Evolutionary conservation across 2,113 vertebrate genomes (phyloP), one percentile per base, ranked within the genome.

Genomic region (Sceloporus tristichus): DNA sequence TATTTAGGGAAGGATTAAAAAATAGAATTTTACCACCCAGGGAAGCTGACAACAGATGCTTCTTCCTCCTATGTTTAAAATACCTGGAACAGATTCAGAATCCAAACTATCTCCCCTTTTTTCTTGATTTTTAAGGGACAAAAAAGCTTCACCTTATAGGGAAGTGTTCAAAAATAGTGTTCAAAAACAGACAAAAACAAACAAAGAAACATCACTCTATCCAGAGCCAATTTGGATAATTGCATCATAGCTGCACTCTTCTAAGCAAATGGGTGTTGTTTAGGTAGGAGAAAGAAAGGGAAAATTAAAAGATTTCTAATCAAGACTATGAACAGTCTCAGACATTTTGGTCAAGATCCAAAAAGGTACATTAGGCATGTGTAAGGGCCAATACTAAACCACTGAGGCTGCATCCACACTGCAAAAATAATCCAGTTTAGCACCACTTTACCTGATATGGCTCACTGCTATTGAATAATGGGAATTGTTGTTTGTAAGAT

Each of bases 1-100:
- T 4, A 18, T 18, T 11, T 48, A 9, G 77, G 59, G n/a, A 84
- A 1, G 19, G 56, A 85, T 77, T 7, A 7, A 54, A 84, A 77
- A 48, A 5, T 86, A 6, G 27, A 87, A 3, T 16, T 5, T 16
- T 70, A 70, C n/a, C 66, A 85, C 65, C 23, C 34, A 66, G 11
- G 78, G 53, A 29, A 68, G 76, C 81, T 70, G 38, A 84, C 79
- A 90, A 83, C 23, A 14, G 16, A 56, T 80, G 21, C n/a, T 90
- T 87, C 18, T 62, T 62, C 56, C 9, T 87, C 1, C 5, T 85
- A 53, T 0, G 0, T 9, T 56, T 62, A 62, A 87, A 84, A 85
- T 92, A 88, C 82, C 27, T 84, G 34, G 82, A 70, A 90, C 85
- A 10, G 21, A 92, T 48, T 0, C 34, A 0, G 66, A 83, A 84